Evolutionary conservation across 2,888 invertebrate species (phyloP).

Genomic region (Ferdinandea cuprea): DNA sequence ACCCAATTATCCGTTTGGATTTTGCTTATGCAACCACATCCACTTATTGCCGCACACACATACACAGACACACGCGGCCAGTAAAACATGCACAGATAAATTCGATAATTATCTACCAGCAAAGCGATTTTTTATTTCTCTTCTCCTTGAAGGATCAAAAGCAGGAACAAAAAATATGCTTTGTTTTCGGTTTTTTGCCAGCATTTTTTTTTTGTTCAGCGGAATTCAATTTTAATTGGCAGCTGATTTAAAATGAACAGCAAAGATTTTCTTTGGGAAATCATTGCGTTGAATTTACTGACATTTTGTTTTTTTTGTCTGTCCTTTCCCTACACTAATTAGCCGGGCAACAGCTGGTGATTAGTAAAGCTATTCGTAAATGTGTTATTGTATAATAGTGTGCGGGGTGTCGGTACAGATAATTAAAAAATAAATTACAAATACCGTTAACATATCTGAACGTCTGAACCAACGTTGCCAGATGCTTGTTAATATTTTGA

Average conservation of each 20-base stretch:
- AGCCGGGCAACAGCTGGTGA: constrained; percentile 16
- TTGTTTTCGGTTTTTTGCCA: constrained; percentile 1
- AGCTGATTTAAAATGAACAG: constrained; percentile 39
- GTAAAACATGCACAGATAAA: background rate
- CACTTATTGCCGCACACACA: background rate
- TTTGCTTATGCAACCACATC: constrained; percentile 25
- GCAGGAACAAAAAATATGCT: background rate
- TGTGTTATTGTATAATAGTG: background rate
- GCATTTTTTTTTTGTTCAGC: background rate
- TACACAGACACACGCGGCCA: background rate
- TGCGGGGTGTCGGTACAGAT: constrained; percentile 31
- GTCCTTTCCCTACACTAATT: constrained; percentile 29
- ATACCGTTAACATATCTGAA: constrained; percentile 29
- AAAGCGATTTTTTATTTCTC: constrained; percentile 42
- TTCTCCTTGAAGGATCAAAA: constrained; percentile 16
- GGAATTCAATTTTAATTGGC: constrained; percentile 50
- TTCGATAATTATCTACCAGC: constrained; percentile 54
- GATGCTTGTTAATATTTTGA: too few relatives aligned
- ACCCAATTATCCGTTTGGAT: constrained; percentile 47
- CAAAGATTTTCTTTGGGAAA: constrained; percentile 24
- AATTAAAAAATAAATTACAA: constrained; percentile 52
- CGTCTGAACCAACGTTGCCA: background rate
- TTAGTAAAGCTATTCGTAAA: constrained; percentile 18
- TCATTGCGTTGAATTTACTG: background rate
- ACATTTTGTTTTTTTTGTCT: background rate